Evolutionary conservation across 2,888 invertebrate species (phyloP), one percentile per base, ranked within the genome.

Genomic region (Dusona sp.): DNA sequence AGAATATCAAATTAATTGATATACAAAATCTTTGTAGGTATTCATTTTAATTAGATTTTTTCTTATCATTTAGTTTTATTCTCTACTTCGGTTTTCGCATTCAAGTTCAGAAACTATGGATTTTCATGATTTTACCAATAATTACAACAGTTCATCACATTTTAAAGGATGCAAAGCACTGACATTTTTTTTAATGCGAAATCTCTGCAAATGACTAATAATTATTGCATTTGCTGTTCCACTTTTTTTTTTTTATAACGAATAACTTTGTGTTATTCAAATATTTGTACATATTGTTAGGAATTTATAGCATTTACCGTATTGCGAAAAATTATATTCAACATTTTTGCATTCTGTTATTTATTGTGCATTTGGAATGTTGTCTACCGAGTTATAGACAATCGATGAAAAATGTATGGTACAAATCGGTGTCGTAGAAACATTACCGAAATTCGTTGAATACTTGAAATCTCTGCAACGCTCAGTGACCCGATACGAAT

Each of bases 401-500:
- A 38, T 54, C 78, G 65, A 79, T 79, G 70, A 19, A 57, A 79
- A 79, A 79, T 45, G 68, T 19, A 42, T 68, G 25, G 29, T 7
- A 36, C 36, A 13, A 42, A 38, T 67, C 36, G 22, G 33, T 36
- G 51, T 36, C 29, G 68, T 68, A 22, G 48, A 22, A n/a, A 45
- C 38, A 68, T 68, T 80, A 72, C 11, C 85, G 57, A 67, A 77
- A 77, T 83, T 64, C 54, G 70, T 67, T 45, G 48, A 72, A 86
- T 79, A 57, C 73, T 54, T 29, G 54, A 74, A 84, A 84, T 79
- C 70, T 33, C 83, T 29, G 79, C 45, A 54, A 57, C 45, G 64
- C 65, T 45, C 68, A 61, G 77, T 78, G 81, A 82, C 79, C 68
- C 73, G 67, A 80, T 77, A 72, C 75, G 57, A 48, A 86, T 83